Percentiles rank a stretch among this genome's conserved stretches.
phyloP scores from a whole-genome alignment of 2,113 vertebrate species.

The Loxodonta africana region DNA sequence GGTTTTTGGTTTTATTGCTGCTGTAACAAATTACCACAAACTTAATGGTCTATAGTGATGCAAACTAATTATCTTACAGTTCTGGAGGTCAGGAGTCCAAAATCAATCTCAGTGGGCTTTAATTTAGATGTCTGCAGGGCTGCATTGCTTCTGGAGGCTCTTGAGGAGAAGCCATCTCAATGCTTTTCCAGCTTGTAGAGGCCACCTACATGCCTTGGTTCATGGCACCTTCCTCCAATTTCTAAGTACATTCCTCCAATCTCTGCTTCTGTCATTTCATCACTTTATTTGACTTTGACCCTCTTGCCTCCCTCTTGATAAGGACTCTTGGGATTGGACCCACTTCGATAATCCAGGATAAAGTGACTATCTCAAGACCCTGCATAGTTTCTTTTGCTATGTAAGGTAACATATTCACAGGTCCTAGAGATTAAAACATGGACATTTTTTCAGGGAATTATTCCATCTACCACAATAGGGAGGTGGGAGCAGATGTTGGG shows the following conservation, averaged over 20 bases:
- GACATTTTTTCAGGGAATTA: neutral
- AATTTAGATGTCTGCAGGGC: neutral
- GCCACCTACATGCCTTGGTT: neutral
- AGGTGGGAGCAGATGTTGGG: neutral
- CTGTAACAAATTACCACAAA: neutral
- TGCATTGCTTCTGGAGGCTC: neutral
- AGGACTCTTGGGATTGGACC: neutral
- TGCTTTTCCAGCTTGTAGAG: neutral
- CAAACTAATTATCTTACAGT: neutral
- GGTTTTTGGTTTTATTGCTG: neutral
- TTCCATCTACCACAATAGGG: neutral
- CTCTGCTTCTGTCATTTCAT: neutral
- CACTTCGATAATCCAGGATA: neutral
- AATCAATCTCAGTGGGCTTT: neutral
- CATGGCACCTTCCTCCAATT: neutral
- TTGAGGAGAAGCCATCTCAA: neutral
- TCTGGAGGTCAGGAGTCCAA: neutral
- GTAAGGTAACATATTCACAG: neutral
- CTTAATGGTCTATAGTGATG: neutral
- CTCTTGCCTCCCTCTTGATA: neutral
- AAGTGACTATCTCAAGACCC: neutral
- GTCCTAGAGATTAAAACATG: neutral
- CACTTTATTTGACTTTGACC: neutral
- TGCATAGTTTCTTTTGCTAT: neutral
- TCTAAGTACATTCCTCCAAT: neutral